A percentile compares a stretch with the other conserved stretches of the same genome.
Conservation (phyloP, 2,797 vertebrate genomes). For the Sylvia borin region DNA sequence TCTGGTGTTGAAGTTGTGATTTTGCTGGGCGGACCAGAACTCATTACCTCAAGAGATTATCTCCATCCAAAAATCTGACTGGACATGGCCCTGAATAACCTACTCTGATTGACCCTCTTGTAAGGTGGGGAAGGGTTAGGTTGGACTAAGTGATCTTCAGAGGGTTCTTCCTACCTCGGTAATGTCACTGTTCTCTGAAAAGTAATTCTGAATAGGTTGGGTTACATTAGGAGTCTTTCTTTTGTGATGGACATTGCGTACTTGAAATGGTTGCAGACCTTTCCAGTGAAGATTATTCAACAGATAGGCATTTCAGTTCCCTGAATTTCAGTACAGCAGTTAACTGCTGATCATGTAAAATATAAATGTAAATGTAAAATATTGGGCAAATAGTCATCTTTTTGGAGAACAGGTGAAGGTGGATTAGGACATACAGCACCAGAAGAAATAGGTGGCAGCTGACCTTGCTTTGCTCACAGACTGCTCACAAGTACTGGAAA, state of each 20-base stretch:
- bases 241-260: neutral
- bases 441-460: neutral
- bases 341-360: neutral
- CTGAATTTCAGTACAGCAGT: neutral
- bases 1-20: neutral
- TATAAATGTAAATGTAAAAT: neutral
- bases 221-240: neutral
- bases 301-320: neutral
- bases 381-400: accelerated
- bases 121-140: neutral
- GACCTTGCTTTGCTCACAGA: neutral
- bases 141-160: neutral
- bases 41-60: neutral
- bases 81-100: neutral
- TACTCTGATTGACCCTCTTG: neutral
- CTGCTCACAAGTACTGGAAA: neutral
- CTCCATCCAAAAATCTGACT: neutral
- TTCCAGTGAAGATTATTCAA: neutral
- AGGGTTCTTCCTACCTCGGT: neutral
- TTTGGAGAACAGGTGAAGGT: neutral
- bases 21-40: neutral
- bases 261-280: neutral
- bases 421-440: neutral
- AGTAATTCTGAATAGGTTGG: neutral
- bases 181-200: neutral